Conservation (phyloP, 1,140 invertebrate genomes). For the Pogonognathellus flavescens region DNA sequence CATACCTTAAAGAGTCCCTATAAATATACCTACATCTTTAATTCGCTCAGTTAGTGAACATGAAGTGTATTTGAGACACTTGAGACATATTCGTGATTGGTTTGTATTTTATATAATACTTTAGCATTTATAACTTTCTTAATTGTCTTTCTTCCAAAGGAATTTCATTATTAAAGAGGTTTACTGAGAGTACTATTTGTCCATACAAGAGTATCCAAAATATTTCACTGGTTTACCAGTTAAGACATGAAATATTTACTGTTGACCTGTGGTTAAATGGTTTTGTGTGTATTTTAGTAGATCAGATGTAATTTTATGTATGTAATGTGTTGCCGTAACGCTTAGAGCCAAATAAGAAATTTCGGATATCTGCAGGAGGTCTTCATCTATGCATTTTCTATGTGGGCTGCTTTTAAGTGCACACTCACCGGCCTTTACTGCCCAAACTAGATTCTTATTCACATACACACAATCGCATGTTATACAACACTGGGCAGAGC, state of each 20-base stretch:
- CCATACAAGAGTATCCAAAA: no score
- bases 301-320: constrained; percentile 55
- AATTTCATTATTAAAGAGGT: no score
- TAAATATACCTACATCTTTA: no score
- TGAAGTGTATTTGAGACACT: no score
- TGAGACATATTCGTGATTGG: no score
- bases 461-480: not conserved
- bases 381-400: constrained; percentile 39
- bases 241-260: constrained; percentile 48
- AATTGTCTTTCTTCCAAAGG: not conserved
- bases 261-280: constrained; percentile 43
- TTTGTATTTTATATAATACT: no score
- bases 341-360: constrained; percentile 54
- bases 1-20: no score
- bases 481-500: not conserved
- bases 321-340: constrained; percentile 19
- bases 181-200: not conserved
- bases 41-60: no score
- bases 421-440: constrained; percentile 18
- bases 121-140: no score
- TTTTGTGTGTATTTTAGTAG: constrained; percentile 40
- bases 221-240: not conserved
- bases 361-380: constrained; percentile 56
- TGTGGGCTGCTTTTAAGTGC: constrained; percentile 27
- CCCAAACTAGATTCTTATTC: not conserved